These are phyloP conservation scores for Hirtodrosophila alboralis DNA, from an alignment of 2,888 invertebrate species.

Conservation along the genomic window DNA sequence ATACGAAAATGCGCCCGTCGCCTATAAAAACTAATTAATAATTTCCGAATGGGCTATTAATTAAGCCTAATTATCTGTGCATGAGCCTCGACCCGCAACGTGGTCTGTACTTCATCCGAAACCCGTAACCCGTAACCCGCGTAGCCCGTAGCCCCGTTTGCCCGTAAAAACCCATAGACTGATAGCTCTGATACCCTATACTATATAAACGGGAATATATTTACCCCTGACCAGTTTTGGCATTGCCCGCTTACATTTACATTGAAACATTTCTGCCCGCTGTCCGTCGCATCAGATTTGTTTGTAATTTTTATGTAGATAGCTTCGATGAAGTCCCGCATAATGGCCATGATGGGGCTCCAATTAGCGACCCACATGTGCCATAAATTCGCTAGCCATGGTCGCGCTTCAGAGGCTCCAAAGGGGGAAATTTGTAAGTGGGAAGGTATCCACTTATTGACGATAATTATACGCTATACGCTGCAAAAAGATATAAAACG, in stretches of 20 bases:
- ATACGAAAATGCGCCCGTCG: constrained; percentile 84
- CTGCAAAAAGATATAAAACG: constrained; percentile 2
- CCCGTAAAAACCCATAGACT: no score
- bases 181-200: neutral
- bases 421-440: no score
- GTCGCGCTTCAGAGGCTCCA: constrained; percentile 9
- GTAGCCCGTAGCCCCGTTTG: no score
- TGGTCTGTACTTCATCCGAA: constrained; percentile 55
- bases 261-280: constrained; percentile 27
- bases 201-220: no score
- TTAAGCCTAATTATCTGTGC: constrained; percentile 84
- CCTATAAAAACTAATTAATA: constrained; percentile 85
- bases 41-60: constrained; percentile 85
- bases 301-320: constrained; percentile 50
- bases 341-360: constrained; percentile 77
- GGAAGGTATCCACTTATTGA: constrained; percentile 20
- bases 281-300: constrained; percentile 53
- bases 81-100: constrained; percentile 73
- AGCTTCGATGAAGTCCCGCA: constrained; percentile 62
- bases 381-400: constrained; percentile 40
- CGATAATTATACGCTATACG: constrained; percentile 17
- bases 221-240: constrained; percentile 13
- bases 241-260: constrained; percentile 17
- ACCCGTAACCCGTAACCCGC: neutral
- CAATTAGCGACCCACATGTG: constrained; percentile 56